Conservation (phyloP, 2,113 vertebrate genomes). For the Cepphus grylle region DNA sequence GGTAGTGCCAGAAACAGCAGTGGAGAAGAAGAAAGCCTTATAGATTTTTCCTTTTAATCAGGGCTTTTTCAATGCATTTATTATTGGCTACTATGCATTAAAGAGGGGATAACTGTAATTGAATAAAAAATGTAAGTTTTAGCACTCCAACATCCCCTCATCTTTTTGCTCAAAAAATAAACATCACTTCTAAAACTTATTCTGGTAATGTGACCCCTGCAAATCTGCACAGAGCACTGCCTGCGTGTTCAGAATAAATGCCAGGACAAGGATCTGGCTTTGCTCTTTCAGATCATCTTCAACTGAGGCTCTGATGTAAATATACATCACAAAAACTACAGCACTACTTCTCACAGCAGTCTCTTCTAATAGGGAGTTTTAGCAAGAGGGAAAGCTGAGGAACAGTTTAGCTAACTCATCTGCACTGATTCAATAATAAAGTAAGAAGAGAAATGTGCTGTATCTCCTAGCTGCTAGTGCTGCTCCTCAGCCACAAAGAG, state of each 20-base stretch:
- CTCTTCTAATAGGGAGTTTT: neutral
- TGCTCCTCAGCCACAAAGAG: neutral
- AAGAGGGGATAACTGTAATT: neutral
- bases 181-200: neutral
- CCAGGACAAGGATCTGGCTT: neutral
- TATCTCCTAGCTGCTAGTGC: neutral
- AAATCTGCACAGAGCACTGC: neutral
- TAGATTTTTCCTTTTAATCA: neutral
- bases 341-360: neutral
- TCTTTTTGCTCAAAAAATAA: neutral
- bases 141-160: neutral
- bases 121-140: neutral
- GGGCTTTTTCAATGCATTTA: neutral
- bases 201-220: neutral
- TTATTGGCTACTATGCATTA: neutral
- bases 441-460: neutral
- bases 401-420: neutral
- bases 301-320: neutral
- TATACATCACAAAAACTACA: neutral
- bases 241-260: neutral
- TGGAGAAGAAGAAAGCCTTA: neutral
- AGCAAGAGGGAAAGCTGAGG: neutral
- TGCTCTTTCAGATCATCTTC: neutral
- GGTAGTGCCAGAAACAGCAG: neutral
- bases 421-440: neutral